Conservation (phyloP, 2,888 invertebrate species). For the Mantis religiosa region DNA sequence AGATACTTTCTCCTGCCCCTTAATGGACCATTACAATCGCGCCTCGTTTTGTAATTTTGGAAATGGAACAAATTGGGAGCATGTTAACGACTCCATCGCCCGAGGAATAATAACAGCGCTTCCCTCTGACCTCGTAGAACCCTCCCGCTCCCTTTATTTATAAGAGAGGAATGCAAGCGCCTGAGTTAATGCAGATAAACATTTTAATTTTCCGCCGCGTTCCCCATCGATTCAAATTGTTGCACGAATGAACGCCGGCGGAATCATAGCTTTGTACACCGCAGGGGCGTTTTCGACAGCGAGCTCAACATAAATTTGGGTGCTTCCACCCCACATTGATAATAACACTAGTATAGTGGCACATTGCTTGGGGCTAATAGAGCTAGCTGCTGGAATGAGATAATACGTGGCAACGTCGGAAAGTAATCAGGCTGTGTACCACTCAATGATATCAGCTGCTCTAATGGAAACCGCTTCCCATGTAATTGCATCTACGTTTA, state of each 20-base stretch:
- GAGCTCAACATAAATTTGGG: neutral
- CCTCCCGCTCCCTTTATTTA: neutral
- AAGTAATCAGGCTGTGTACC: neutral
- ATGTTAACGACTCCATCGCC: neutral
- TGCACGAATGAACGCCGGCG: neutral
- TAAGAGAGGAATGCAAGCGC: neutral
- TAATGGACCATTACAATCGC: neutral
- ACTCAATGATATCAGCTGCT: neutral
- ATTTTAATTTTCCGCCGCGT: neutral
- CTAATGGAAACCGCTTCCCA: neutral
- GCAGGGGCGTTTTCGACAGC: neutral
- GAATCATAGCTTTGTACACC: neutral
- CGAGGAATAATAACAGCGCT: neutral
- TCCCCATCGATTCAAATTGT: neutral
- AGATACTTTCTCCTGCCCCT: neutral
- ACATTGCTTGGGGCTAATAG: neutral
- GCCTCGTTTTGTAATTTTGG: neutral
- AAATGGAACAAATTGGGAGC: neutral
- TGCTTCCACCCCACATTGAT: neutral
- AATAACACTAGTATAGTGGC: neutral
- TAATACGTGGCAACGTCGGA: neutral
- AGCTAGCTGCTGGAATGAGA: neutral
- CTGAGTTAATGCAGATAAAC: neutral
- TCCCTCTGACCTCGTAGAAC: neutral
- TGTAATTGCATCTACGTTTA: neutral